phyloP scores from a whole-genome alignment of 2,888 invertebrate species.

The Podotricha telesiphe region DNA sequence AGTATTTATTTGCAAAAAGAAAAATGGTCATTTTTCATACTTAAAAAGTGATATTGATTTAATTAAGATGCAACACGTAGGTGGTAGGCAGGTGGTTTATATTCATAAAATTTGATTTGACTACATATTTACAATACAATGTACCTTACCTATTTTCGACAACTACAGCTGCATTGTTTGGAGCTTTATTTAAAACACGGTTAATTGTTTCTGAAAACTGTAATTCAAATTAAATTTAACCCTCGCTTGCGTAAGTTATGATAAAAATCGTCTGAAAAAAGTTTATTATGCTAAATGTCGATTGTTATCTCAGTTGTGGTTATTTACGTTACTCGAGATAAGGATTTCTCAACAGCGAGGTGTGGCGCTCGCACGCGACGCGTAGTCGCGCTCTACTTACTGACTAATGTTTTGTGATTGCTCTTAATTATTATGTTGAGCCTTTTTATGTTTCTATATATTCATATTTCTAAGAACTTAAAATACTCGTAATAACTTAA shows the following conservation, averaged over 20 bases:
- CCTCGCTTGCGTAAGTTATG: conserved; percentile 6
- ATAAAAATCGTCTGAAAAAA: conserved; percentile 7
- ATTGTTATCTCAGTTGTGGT: background rate
- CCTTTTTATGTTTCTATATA: background rate
- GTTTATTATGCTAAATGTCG: background rate
- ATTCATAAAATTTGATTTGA: too few species aligned
- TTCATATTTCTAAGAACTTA: background rate
- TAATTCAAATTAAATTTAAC: background rate
- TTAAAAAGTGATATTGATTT: too few species aligned
- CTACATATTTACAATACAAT: too few species aligned
- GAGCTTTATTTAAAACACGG: too few species aligned
- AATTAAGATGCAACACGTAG: too few species aligned
- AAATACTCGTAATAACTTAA: too few species aligned
- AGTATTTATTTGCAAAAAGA: too few species aligned
- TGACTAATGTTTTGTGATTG: background rate
- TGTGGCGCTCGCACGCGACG: background rate
- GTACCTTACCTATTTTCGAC: too few species aligned
- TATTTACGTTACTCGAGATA: conserved; percentile 7
- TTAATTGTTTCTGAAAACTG: background rate
- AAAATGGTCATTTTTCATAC: too few species aligned
- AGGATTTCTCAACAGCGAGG: background rate
- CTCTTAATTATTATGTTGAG: background rate
- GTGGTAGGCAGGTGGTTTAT: too few species aligned
- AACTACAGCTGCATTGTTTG: too few species aligned
- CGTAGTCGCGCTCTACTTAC: too few species aligned